These are phyloP conservation scores for Spicauda simplicius DNA, from an alignment of 2,888 invertebrate genomes.

Conservation along the genomic window DNA sequence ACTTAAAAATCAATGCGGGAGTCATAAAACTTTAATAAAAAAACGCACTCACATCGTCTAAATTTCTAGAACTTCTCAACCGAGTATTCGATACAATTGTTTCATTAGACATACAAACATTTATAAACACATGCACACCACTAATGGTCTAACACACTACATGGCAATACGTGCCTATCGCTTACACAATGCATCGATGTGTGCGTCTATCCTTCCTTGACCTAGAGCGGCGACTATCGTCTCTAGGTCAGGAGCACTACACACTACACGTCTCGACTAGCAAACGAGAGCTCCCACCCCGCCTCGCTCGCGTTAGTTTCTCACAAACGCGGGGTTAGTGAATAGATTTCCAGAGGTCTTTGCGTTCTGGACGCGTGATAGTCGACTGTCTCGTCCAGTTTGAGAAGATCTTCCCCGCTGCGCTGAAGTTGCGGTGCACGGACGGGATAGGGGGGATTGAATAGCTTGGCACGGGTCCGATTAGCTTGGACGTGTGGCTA, in stretches of 20 bases:
- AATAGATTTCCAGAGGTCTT: slow-evolving; percentile 57
- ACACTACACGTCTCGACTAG: slow-evolving; percentile 67
- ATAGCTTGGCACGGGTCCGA: slow-evolving; percentile 55
- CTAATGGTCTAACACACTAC: neutral
- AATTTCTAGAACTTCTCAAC: too few species aligned
- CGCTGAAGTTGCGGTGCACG: slow-evolving; percentile 23
- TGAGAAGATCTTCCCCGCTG: slow-evolving; percentile 30
- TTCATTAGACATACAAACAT: too few species aligned
- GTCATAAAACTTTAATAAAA: too few species aligned
- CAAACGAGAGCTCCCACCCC: slow-evolving; percentile 50
- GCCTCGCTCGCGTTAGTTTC: slow-evolving; percentile 34
- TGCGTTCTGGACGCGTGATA: slow-evolving; percentile 50
- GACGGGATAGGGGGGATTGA: slow-evolving; percentile 49
- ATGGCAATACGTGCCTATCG: slow-evolving; percentile 29
- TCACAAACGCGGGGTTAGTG: slow-evolving; percentile 47
- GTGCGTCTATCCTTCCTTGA: slow-evolving; percentile 83
- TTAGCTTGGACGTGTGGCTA: slow-evolving; percentile 56
- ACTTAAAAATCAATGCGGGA: too few species aligned
- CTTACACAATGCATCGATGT: slow-evolving; percentile 52
- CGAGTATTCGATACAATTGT: too few species aligned
- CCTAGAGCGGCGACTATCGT: slow-evolving; percentile 79
- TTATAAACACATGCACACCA: neutral
- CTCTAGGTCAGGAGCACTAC: slow-evolving; percentile 82
- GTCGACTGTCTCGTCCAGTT: slow-evolving; percentile 36
- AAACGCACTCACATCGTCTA: too few species aligned